Conservation (phyloP, 2,888 invertebrate genomes). For the Caenorhabditis imperialis region DNA sequence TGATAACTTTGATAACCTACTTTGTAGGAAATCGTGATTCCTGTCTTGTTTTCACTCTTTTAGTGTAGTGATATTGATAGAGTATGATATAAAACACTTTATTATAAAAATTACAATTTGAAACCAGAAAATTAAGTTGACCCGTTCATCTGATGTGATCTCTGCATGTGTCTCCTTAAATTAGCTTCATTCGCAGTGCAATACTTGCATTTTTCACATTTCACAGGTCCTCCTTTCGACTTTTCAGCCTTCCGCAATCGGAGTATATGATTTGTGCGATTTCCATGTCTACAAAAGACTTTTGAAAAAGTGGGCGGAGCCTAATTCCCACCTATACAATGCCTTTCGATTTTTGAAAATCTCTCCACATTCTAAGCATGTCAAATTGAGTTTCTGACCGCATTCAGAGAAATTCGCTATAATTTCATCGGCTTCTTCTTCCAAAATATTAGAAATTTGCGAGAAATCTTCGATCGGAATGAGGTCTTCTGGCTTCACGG, state of each 20-base stretch:
- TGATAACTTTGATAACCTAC: constrained; percentile 9
- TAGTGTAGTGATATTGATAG: no score
- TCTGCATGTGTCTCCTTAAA: constrained; percentile 17
- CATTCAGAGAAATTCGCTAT: background rate
- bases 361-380: constrained; percentile 9
- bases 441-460: background rate
- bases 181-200: constrained; percentile 14
- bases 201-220: constrained; percentile 24
- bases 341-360: constrained; percentile 17
- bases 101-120: no score
- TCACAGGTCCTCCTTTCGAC: constrained; percentile 25
- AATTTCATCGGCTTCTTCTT: constrained; percentile 2
- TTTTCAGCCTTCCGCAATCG: constrained; percentile 5
- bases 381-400: background rate
- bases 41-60: no score
- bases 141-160: no score
- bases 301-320: constrained; percentile 3
- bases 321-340: constrained; percentile 21
- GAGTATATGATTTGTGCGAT: constrained; percentile 18
- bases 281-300: constrained; percentile 41
- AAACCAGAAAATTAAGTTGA: no score
- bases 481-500: background rate
- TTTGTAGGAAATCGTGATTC: no score
- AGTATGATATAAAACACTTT: no score
- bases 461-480: background rate